These are phyloP conservation scores for Bujurquina vittata DNA, from an alignment of 2,113 vertebrate genomes.

Conservation along the genomic window DNA sequence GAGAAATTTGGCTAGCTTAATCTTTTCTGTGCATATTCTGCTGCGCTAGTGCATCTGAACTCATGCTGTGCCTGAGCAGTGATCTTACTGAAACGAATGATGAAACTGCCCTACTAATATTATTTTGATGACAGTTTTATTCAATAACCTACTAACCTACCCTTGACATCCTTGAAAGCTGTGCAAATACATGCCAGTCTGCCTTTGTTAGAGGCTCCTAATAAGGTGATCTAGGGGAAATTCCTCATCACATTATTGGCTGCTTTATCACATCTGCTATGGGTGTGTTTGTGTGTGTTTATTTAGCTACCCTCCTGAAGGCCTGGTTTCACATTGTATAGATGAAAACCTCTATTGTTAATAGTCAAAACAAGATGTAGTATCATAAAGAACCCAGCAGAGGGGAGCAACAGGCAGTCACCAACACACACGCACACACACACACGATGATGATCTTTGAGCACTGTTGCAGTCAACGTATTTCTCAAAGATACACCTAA, in stretches of 20 bases:
- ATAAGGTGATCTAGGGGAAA: neutral
- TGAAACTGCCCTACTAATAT: neutral
- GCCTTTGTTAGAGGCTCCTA: neutral
- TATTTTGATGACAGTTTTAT: neutral
- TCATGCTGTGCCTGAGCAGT: neutral
- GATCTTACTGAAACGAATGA: neutral
- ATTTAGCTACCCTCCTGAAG: neutral
- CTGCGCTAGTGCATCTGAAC: neutral
- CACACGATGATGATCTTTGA: neutral
- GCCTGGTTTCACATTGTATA: neutral
- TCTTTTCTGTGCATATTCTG: neutral
- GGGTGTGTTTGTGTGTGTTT: neutral
- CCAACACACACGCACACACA: neutral
- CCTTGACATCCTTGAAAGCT: neutral
- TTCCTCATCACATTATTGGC: neutral
- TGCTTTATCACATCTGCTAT: neutral
- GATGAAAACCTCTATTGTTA: neutral
- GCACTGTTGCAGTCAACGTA: constrained; percentile 1
- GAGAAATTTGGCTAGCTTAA: neutral
- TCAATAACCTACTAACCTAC: neutral
- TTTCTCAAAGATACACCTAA: constrained; percentile 34
- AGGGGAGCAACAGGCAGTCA: constrained; percentile 65
- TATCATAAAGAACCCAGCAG: constrained; percentile 74
- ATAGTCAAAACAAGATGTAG: constrained; percentile 53
- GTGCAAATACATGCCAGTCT: neutral